phyloP scores from a whole-genome alignment of 2,113 vertebrate genomes.

The Apteryx owenii region DNA sequence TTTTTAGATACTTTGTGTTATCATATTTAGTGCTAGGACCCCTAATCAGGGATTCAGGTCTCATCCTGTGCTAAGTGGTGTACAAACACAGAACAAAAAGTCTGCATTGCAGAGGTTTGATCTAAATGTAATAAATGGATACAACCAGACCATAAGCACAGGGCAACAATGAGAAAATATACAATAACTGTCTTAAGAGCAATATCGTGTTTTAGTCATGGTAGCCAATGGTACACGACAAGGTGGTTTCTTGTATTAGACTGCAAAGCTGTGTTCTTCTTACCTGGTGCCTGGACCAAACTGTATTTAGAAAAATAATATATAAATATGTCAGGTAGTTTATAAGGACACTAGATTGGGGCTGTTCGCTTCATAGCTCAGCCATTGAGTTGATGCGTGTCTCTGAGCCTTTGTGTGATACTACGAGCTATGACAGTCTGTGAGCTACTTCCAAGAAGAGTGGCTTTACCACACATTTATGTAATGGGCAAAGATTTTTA shows the following conservation, averaged over 20 bases:
- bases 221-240: not conserved
- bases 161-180: not conserved
- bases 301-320: not conserved
- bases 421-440: not conserved
- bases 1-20: not conserved
- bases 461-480: not conserved
- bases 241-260: not conserved
- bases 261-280: not conserved
- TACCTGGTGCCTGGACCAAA: not conserved
- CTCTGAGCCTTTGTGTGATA: not conserved
- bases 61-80: not conserved
- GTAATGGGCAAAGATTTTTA: not conserved
- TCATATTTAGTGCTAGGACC: rapidly evolving
- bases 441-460: not conserved
- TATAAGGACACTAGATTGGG: not conserved
- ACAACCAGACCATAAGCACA: not conserved
- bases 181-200: not conserved
- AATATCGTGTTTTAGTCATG: not conserved
- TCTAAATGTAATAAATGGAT: not conserved
- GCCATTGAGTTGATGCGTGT: not conserved
- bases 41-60: not conserved
- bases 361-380: not conserved
- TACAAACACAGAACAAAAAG: not conserved
- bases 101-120: not conserved
- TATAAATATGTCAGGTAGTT: not conserved